phyloP scores from a whole-genome alignment of 1,140 invertebrate species.

The Lasioglossum baleicum region DNA sequence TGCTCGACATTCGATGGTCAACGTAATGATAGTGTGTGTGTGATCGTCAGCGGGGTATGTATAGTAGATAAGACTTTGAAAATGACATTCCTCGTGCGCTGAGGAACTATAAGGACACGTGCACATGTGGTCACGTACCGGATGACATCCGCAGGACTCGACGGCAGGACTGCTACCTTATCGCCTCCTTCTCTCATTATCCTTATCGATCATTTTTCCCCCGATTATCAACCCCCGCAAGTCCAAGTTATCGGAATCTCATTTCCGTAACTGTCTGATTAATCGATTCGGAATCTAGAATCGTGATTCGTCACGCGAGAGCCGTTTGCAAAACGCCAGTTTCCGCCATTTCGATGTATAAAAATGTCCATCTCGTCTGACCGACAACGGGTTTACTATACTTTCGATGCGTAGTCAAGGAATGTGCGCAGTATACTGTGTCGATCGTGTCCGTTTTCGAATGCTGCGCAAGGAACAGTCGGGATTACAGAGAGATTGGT shows the following conservation, averaged over 20 bases:
- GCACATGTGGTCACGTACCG: constrained; percentile 68
- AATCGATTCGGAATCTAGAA: not conserved
- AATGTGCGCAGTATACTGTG: constrained; percentile 1
- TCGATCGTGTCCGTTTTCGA: not conserved
- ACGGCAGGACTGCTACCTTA: constrained; percentile 46
- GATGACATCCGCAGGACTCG: constrained; percentile 62
- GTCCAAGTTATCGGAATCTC: no score
- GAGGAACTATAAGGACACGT: constrained; percentile 56
- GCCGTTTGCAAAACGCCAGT: no score
- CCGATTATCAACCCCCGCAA: not conserved
- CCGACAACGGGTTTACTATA: not conserved
- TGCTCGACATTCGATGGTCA: constrained; percentile 23
- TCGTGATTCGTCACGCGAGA: not conserved
- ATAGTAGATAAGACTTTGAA: constrained; percentile 8
- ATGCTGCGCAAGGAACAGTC: constrained; percentile 28
- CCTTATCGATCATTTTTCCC: constrained; percentile 39
- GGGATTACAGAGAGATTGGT: constrained; percentile 57
- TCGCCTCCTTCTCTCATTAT: constrained; percentile 24
- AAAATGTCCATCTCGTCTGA: not conserved
- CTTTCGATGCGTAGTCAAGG: not conserved
- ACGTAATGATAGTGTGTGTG: constrained; percentile 6
- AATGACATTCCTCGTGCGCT: constrained; percentile 37
- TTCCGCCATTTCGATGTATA: no score
- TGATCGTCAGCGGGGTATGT: constrained; percentile 16
- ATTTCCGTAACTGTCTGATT: no score